These are phyloP conservation scores for Phycodurus eques DNA, from an alignment of 2,113 vertebrate genomes.

Conservation along the genomic window DNA sequence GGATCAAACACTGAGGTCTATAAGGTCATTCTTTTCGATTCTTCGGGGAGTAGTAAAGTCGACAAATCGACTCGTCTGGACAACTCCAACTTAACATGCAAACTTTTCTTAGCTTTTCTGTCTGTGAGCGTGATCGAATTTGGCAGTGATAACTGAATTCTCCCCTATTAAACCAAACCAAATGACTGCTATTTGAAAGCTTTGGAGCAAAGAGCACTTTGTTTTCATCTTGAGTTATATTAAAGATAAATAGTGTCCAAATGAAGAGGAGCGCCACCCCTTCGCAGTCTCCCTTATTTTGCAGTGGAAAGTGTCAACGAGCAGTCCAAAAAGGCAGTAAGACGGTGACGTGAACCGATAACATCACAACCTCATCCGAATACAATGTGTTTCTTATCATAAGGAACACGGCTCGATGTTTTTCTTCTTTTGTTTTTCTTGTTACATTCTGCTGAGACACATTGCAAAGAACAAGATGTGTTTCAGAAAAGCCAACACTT, in stretches of 20 bases:
- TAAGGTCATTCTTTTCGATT: no score
- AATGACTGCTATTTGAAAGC: no score
- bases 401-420: neutral
- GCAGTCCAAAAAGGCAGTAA: neutral
- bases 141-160: no score
- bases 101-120: no score
- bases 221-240: neutral
- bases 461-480: conserved; percentile 31
- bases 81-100: no score
- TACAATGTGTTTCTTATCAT: neutral
- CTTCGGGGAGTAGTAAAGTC: no score
- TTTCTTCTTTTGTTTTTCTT: conserved; percentile 6
- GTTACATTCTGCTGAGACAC: conserved; percentile 11
- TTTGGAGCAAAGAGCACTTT: no score
- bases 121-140: no score
- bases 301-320: neutral
- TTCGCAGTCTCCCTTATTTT: neutral
- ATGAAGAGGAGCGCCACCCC: neutral
- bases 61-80: no score
- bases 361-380: neutral
- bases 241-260: neutral
- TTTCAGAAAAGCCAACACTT: conserved; percentile 62
- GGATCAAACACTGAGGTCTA: no score
- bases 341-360: neutral
- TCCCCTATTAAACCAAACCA: no score